Evolutionary conservation across 2,888 invertebrate species (phyloP).

Genomic region (Lordiphosa andalusiaca): DNA sequence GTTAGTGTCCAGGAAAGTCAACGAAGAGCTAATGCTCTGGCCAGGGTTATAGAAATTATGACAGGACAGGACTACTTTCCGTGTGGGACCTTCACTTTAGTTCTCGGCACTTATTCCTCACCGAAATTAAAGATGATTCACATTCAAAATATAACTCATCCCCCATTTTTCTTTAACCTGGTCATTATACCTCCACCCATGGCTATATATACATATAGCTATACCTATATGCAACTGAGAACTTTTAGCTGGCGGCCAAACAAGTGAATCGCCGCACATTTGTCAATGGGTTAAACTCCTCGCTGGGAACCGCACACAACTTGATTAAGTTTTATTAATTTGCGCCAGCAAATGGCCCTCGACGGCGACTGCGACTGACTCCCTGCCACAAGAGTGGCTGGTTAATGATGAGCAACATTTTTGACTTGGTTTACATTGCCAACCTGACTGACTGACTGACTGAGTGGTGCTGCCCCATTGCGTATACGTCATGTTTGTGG

Average conservation of each 20-base stretch:
- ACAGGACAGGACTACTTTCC: too few relatives aligned
- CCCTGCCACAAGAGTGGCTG: slow-evolving; percentile 1
- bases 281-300: slow-evolving; percentile 27
- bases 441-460: background rate
- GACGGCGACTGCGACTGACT: background rate
- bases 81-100: too few relatives aligned
- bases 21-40: slow-evolving; percentile 1
- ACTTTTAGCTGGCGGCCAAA: slow-evolving; percentile 33
- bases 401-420: slow-evolving; percentile 20
- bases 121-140: too few relatives aligned
- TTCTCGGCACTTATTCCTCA: too few relatives aligned
- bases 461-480: slow-evolving; percentile 27
- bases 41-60: background rate
- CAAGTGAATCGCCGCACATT: slow-evolving; percentile 28
- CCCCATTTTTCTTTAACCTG: too few relatives aligned
- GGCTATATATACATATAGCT: background rate
- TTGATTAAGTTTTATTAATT: slow-evolving; percentile 71
- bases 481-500: slow-evolving; percentile 55
- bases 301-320: slow-evolving; percentile 16
- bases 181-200: background rate
- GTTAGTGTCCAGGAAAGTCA: background rate
- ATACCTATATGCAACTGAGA: slow-evolving; percentile 17
- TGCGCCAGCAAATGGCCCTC: slow-evolving; percentile 27
- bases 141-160: too few relatives aligned
- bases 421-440: slow-evolving; percentile 39